These are phyloP conservation scores for Thalassarche chlororhynchos DNA, from an alignment of 2,113 vertebrate genomes.

Conservation along the genomic window DNA sequence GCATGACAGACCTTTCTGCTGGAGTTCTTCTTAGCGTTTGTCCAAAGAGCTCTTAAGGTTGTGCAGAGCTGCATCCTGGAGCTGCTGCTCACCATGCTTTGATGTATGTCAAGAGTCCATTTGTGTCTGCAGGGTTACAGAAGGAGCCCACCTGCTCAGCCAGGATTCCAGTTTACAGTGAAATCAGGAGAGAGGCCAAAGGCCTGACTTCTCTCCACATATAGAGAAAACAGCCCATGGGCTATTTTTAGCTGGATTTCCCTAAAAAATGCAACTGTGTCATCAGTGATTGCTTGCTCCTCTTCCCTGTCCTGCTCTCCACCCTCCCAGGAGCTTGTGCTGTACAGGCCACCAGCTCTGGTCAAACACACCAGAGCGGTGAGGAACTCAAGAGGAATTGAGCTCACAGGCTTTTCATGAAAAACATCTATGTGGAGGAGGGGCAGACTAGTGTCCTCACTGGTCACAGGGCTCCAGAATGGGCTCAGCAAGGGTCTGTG, in stretches of 20 bases:
- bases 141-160: background rate
- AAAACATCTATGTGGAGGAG: background rate
- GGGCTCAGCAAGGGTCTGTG: background rate
- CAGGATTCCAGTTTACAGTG: background rate
- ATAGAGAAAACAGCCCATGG: background rate
- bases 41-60: background rate
- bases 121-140: background rate
- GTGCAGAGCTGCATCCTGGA: background rate
- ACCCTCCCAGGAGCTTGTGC: background rate
- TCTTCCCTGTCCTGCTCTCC: background rate
- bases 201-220: background rate
- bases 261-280: background rate
- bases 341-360: background rate
- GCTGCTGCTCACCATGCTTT: background rate
- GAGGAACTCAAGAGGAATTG: background rate
- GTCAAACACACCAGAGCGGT: background rate
- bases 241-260: background rate
- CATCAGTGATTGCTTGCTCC: background rate
- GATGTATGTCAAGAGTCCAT: too few relatives aligned
- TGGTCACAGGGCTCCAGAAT: background rate
- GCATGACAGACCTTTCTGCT: background rate
- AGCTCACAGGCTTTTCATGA: background rate
- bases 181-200: background rate
- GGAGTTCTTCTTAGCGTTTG: background rate
- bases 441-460: background rate